Conservation (phyloP, 2,888 invertebrate genomes). For the Amblyjoppa proteus region DNA sequence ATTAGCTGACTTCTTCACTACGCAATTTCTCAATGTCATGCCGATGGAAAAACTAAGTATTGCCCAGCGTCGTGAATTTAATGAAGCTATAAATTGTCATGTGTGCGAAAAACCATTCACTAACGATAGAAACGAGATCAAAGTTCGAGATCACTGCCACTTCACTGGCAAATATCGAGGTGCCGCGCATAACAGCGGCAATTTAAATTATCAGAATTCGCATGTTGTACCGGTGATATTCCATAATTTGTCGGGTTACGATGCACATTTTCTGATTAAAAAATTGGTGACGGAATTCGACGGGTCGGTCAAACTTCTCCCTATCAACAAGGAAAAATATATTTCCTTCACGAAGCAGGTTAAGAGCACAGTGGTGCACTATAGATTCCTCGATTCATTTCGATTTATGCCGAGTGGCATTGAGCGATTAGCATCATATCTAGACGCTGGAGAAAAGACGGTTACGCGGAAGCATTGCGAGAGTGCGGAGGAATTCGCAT, state of each 20-base stretch:
- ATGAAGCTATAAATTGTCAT: constrained; percentile 56
- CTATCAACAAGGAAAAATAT: constrained; percentile 69
- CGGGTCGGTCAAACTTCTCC: constrained; percentile 64
- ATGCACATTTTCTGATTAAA: constrained; percentile 73
- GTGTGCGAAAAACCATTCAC: constrained; percentile 63
- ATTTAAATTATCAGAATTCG: constrained; percentile 64
- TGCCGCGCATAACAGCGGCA: constrained; percentile 66
- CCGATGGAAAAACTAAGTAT: too few relatives aligned
- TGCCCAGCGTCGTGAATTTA: too few relatives aligned
- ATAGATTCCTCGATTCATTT: constrained; percentile 70
- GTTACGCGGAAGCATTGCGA: too few relatives aligned
- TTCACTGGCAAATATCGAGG: constrained; percentile 60
- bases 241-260: constrained; percentile 70
- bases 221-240: constrained; percentile 69
- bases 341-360: constrained; percentile 77
- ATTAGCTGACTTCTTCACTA: too few relatives aligned
- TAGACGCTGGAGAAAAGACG: constrained; percentile 10
- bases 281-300: constrained; percentile 64
- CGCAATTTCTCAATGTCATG: too few relatives aligned
- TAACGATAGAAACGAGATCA: not conserved
- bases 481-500: constrained; percentile 52
- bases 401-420: constrained; percentile 38
- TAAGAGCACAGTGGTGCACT: constrained; percentile 37
- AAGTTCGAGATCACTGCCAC: constrained; percentile 33
- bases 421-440: constrained; percentile 26